Base-by-base conservation (phyloP, 2,797 vertebrate species). In the Neosilurus mollespiculum region DNA sequence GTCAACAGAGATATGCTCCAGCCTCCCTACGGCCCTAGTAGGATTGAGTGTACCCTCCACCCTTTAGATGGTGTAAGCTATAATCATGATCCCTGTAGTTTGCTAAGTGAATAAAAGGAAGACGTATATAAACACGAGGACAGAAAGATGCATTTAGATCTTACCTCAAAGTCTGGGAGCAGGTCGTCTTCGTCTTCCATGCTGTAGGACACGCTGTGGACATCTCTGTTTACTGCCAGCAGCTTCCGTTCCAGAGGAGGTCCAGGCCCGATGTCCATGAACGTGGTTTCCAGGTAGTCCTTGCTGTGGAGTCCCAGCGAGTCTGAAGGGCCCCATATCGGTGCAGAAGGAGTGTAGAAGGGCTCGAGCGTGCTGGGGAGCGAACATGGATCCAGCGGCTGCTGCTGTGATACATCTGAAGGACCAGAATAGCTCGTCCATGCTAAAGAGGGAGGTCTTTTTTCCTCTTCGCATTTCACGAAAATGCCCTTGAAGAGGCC, bases 271-370 rank as follows among this genome's bases (percentile, higher is more conserved):
- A 94, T 89, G 87, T 96, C 95, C 86, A 95, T 94, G 69, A 96
- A 96, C 2, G 95, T 95, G 20, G 95, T 96, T 92, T 96, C 96
- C 85, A 95, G 90, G 86, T 95, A 95, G 87, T 95, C 95, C 87
- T 94, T 96, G 87, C 87, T 93, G 81, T 93, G 93, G 84, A 92
- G 89, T 24, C 87, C 71, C 67, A 93, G 88, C 24, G 94, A 89
- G 78, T 95, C 94, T 0, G 88, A 59, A 34, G 93, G 86, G 53
- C 91, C 92, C 95, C 94, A 95, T 78, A 95, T 89, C 53, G 93
- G 89, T 16, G 91, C 90, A 0, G 93, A 87, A 2, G 95, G 92
- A 51, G 59, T 24, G 83, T 93, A 93, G 85, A 92, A 88, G 9
- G 90, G 89, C 73, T 96, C 95, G 67, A 95, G 84, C 0, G 94